These are phyloP conservation scores for Talpa occidentalis DNA, from an alignment of 2,113 vertebrate species.

Conservation along the genomic window DNA sequence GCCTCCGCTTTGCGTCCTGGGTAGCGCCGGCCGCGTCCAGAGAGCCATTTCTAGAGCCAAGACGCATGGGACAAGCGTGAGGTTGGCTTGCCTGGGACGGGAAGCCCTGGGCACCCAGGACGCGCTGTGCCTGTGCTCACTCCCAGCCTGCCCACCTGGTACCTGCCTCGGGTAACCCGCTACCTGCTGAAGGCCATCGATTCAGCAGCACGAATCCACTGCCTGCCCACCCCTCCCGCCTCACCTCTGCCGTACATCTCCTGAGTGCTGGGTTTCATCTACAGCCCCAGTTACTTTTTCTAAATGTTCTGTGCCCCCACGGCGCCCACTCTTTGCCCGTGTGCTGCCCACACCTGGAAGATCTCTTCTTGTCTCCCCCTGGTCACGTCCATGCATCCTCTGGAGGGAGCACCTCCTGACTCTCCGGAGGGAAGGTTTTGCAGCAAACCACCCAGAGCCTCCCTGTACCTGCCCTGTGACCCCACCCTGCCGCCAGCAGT, in stretches of 20 bases:
- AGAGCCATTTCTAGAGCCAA: background rate
- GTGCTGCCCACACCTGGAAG: background rate
- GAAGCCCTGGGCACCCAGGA: too few relatives aligned
- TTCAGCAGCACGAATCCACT: fast-evolving
- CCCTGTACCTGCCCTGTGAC: background rate
- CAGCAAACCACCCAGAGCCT: too few relatives aligned
- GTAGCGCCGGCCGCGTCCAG: fast-evolving
- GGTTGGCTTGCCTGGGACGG: background rate
- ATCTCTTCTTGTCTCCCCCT: background rate
- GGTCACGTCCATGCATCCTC: too few relatives aligned
- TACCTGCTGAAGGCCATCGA: background rate
- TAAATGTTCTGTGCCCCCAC: background rate
- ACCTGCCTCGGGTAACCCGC: fast-evolving
- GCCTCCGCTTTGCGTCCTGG: background rate
- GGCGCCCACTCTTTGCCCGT: background rate
- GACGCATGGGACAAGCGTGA: too few relatives aligned
- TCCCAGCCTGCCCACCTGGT: fast-evolving
- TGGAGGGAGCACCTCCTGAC: background rate
- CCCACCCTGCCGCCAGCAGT: too few relatives aligned
- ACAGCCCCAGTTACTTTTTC: background rate
- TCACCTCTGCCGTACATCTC: background rate
- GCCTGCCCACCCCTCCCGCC: too few relatives aligned
- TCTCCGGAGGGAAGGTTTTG: background rate
- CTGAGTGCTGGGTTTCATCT: background rate
- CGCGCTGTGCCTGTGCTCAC: fast-evolving